These are phyloP conservation scores for Tragulus kanchil DNA, from an alignment of 2,113 vertebrate species.

Conservation along the genomic window DNA sequence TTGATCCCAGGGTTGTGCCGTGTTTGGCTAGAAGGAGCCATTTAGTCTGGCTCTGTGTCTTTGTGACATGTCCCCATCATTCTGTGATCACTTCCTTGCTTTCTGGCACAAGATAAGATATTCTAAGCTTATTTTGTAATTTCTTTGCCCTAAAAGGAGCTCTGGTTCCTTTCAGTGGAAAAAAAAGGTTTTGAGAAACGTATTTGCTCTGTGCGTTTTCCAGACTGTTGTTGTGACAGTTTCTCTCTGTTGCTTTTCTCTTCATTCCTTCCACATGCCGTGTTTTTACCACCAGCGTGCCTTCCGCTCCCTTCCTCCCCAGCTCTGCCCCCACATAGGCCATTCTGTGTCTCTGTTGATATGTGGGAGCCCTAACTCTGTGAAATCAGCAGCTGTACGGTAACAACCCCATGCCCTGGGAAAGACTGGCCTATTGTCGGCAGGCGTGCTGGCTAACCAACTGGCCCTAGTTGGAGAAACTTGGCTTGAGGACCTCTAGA, in stretches of 20 bases:
- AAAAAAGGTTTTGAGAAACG: background rate
- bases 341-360: background rate
- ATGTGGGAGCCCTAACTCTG: background rate
- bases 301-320: background rate
- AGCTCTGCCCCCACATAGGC: background rate
- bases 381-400: background rate
- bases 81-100: constrained; percentile 29
- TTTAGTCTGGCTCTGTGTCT: background rate
- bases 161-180: constrained; percentile 11
- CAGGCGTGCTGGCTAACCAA: background rate
- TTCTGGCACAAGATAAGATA: background rate
- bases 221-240: background rate
- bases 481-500: background rate
- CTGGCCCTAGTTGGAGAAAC: background rate
- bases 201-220: background rate
- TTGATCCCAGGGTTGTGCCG: background rate
- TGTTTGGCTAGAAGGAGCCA: background rate
- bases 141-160: constrained; percentile 5
- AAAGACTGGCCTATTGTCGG: background rate
- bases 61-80: background rate
- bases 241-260: background rate
- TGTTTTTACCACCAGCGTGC: background rate
- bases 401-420: background rate
- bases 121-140: constrained; percentile 9
- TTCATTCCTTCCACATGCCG: background rate